Base-by-base conservation (phyloP, 2,113 vertebrate species). In the Xyliphius kryptos region DNA sequence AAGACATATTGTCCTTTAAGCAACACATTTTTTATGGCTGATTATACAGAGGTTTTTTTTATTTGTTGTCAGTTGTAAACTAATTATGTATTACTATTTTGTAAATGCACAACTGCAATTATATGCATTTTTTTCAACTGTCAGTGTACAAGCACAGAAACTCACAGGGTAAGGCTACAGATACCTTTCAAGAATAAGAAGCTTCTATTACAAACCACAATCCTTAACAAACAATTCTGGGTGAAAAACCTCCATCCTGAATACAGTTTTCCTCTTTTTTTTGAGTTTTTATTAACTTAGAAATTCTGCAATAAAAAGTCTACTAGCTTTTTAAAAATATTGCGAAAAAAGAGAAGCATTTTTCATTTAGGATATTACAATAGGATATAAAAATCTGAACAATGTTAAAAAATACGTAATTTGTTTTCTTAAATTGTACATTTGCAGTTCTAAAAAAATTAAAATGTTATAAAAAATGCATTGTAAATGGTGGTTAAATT, bases 171-270 rank as follows among this genome's bases (percentile, higher is more conserved):
- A 71, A 37, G 4, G 17, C 57, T 38, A 8, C 48, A 51, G 57
- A 68, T 72, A 61, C 55, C 61, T 68, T 68, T 68, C 50, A 50
- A 65, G 41, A 9, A 19, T 53, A 17, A 13, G 47, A 61, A 52
- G 38, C 49, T 38, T 43, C 44, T 59, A 61, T 47, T 59, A 22
- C 56, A 46, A 53, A 15, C 46, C 40, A 44, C 53, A 26, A 32
- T 60, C 15, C 47, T 56, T 67, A 68, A 67, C 55, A 68, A 48
- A 26, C 49, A 67, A 72, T 63, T 44, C 58, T 53, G 54, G 54
- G 16, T 48, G 49, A 53, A 72, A 54, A 58, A 37, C 41, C 43
- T 48, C 41, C 15, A 14, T 16, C 40, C 10, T 10, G 5, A 38
- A 10, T 5, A 38, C 37, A 38, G 5, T 38, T 5, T 10, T 10